phyloP scores from a whole-genome alignment of 2,888 invertebrate genomes.

The Eristalinus sepulchralis region DNA sequence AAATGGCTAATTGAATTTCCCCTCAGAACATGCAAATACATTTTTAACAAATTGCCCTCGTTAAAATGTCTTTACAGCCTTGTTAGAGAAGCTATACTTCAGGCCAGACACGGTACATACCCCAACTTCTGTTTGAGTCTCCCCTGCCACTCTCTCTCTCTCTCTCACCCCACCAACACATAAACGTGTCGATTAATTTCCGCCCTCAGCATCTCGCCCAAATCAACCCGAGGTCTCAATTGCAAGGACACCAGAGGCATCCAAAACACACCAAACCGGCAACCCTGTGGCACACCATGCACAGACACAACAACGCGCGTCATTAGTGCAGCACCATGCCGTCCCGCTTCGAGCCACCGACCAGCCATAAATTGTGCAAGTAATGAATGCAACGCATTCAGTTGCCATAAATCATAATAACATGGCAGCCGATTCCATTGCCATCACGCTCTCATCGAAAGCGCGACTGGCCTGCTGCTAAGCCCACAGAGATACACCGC shows the following conservation, averaged over 20 bases:
- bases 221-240: background rate
- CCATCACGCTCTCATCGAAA: slow-evolving; percentile 43
- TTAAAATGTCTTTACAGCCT: background rate
- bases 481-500: slow-evolving; percentile 30
- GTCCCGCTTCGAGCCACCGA: slow-evolving; percentile 16
- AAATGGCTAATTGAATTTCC: no score
- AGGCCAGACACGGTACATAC: background rate
- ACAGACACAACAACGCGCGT: background rate
- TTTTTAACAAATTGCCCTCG: background rate
- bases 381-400: slow-evolving; percentile 54
- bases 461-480: slow-evolving; percentile 5
- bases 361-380: slow-evolving; percentile 60
- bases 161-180: background rate
- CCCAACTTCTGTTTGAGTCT: no score
- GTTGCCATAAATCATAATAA: slow-evolving; percentile 62
- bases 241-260: background rate
- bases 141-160: background rate
- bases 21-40: no score
- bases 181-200: background rate
- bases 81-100: background rate
- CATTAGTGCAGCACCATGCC: slow-evolving; percentile 41
- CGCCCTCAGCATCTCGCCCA: background rate
- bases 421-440: slow-evolving; percentile 56
- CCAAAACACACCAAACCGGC: slow-evolving; percentile 8
- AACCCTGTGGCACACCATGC: slow-evolving; percentile 40